Conservation (phyloP, 2,797 vertebrate genomes). For the Pipistrellus pygmaeus region DNA sequence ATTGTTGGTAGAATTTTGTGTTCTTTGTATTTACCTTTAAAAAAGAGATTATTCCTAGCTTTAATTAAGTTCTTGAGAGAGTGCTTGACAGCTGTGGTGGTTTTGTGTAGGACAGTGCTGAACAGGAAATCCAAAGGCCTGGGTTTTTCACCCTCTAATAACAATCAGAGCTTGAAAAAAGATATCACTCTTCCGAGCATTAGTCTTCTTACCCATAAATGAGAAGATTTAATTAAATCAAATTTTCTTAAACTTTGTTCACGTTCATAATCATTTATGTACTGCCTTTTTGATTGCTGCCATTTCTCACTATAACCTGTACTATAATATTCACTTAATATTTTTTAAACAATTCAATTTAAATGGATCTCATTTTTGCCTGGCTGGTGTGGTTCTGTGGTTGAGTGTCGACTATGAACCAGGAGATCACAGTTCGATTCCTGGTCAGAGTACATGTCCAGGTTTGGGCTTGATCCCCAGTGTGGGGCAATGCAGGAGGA, state of each 20-base stretch:
- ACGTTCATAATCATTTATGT: background rate
- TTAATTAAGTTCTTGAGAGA: background rate
- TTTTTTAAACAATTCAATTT: background rate
- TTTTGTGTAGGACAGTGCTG: background rate
- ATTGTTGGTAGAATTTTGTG: background rate
- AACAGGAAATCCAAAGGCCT: background rate
- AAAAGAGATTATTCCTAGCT: background rate
- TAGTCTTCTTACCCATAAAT: background rate
- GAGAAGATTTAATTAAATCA: background rate
- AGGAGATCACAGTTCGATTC: background rate
- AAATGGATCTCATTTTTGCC: background rate
- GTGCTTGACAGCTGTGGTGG: background rate
- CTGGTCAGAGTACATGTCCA: background rate
- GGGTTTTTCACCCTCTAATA: background rate
- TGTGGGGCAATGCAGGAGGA: background rate
- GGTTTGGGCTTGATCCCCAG: background rate
- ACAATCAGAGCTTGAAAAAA: slow-evolving; percentile 44
- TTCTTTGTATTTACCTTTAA: background rate
- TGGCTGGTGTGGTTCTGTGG: background rate
- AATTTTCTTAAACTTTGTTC: background rate
- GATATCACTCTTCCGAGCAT: background rate
- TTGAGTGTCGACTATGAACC: background rate
- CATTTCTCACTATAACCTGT: background rate
- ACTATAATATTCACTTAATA: slow-evolving; percentile 19
- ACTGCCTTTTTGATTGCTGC: background rate